Evolutionary conservation across 2,888 invertebrate genomes (phyloP).

Genomic region (Coleophora flavipennella): DNA sequence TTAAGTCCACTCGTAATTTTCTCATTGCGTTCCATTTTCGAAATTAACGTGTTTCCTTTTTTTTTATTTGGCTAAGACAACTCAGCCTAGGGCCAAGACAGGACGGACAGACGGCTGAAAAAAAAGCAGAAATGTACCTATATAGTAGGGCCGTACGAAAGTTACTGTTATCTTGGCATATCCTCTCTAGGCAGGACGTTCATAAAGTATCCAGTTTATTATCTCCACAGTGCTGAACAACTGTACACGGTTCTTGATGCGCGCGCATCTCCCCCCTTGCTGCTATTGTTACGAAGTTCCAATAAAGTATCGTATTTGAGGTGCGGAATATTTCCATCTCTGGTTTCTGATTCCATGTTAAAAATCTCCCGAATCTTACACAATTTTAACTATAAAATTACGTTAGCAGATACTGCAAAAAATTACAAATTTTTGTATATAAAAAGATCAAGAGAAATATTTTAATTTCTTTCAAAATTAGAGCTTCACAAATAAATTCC

Average conservation of each 20-base stretch:
- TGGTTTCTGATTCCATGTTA: slow-evolving; percentile 39
- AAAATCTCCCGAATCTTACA: slow-evolving; percentile 23
- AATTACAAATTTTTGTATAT: slow-evolving; percentile 50
- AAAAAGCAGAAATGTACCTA: slow-evolving; percentile 31
- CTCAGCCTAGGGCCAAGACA: slow-evolving; percentile 38
- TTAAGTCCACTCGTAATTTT: too few species aligned
- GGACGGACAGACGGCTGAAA: slow-evolving; percentile 33
- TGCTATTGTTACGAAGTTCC: slow-evolving; percentile 71
- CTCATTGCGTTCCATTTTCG: slow-evolving; percentile 18
- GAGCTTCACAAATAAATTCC: slow-evolving; percentile 53
- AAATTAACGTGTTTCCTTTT: slow-evolving; percentile 25
- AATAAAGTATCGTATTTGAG: slow-evolving; percentile 55
- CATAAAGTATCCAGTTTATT: slow-evolving; percentile 60
- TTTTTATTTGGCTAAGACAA: slow-evolving; percentile 41
- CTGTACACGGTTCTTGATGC: slow-evolving; percentile 54
- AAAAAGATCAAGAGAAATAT: slow-evolving; percentile 10
- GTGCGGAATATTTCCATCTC: slow-evolving; percentile 58
- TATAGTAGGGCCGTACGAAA: slow-evolving; percentile 63
- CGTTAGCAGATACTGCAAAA: slow-evolving; percentile 36
- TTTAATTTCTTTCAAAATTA: slow-evolving; percentile 20
- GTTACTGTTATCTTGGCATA: slow-evolving; percentile 75
- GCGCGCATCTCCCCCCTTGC: slow-evolving; percentile 65
- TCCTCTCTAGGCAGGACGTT: slow-evolving; percentile 70
- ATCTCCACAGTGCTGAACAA: slow-evolving; percentile 45
- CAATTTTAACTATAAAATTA: slow-evolving; percentile 16